Evolutionary conservation across 2,797 vertebrate species (phyloP).

Genomic region (Rhincodon typus): DNA sequence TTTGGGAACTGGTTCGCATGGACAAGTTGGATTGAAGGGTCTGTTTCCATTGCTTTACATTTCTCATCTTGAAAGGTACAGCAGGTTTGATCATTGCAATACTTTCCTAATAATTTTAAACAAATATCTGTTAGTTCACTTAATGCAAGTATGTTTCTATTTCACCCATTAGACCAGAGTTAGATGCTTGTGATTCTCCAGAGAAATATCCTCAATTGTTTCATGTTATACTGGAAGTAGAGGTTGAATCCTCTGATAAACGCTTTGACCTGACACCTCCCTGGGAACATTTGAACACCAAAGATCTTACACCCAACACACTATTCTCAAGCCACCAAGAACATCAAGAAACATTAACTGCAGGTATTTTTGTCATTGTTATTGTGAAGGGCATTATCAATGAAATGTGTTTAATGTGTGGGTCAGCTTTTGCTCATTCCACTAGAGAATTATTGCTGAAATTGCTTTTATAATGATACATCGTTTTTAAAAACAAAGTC

Average conservation of each 20-base stretch:
- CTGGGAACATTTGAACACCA: constrained; percentile 92
- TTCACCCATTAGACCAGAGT: constrained; percentile 69
- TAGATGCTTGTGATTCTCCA: constrained; percentile 90
- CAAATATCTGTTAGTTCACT: not conserved
- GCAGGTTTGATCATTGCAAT: not conserved
- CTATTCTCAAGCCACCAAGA: constrained; percentile 95
- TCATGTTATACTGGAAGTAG: constrained; percentile 83
- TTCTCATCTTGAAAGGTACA: not conserved
- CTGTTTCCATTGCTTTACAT: too few species aligned
- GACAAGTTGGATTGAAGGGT: too few species aligned
- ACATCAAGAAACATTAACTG: constrained; percentile 79
- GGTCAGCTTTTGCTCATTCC: not conserved
- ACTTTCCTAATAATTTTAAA: not conserved
- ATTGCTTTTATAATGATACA: not conserved
- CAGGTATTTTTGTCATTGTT: constrained; percentile 51
- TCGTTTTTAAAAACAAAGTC: not conserved
- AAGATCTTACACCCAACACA: constrained; percentile 82
- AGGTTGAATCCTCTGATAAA: constrained; percentile 81
- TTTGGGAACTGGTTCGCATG: too few species aligned
- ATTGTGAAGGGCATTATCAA: not conserved
- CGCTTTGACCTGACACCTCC: constrained; percentile 89
- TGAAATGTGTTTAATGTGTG: not conserved
- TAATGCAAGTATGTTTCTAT: not conserved
- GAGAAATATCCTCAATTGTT: constrained; percentile 98
- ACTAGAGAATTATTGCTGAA: not conserved